Conservation (phyloP, 2,113 vertebrate species). For the Phocoena phocoena region DNA sequence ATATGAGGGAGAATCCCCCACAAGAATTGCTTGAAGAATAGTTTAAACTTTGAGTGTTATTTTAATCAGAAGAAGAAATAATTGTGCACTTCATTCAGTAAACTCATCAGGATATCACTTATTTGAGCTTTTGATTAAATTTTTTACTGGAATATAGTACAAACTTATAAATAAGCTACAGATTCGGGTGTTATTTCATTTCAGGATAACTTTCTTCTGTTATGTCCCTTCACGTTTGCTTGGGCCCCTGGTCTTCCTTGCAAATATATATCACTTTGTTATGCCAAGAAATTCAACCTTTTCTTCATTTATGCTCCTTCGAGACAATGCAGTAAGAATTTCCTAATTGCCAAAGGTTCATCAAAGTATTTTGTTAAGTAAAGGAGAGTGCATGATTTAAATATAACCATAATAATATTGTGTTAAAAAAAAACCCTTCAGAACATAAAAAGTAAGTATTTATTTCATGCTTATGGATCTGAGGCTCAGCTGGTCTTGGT, state of each 20-base stretch:
- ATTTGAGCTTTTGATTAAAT: not conserved
- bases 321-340: not conserved
- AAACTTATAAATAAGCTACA: not conserved
- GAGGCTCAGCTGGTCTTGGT: not conserved
- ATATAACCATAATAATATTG: not conserved
- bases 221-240: not conserved
- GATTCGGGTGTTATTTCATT: not conserved
- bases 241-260: not conserved
- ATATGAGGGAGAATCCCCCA: not conserved
- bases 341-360: not conserved
- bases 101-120: not conserved
- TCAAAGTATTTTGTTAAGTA: conserved; percentile 9
- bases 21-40: not conserved
- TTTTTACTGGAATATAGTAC: not conserved
- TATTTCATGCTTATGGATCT: not conserved
- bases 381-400: not conserved
- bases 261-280: not conserved
- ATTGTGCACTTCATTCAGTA: not conserved
- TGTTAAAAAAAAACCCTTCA: not conserved
- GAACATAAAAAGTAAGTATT: not conserved
- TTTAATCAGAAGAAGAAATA: conserved; percentile 17
- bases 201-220: not conserved
- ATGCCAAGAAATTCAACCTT: not conserved
- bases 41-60: not conserved
- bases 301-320: not conserved